Evolutionary conservation across 2,797 vertebrate genomes (phyloP).

Genomic region (Ispidina picta): DNA sequence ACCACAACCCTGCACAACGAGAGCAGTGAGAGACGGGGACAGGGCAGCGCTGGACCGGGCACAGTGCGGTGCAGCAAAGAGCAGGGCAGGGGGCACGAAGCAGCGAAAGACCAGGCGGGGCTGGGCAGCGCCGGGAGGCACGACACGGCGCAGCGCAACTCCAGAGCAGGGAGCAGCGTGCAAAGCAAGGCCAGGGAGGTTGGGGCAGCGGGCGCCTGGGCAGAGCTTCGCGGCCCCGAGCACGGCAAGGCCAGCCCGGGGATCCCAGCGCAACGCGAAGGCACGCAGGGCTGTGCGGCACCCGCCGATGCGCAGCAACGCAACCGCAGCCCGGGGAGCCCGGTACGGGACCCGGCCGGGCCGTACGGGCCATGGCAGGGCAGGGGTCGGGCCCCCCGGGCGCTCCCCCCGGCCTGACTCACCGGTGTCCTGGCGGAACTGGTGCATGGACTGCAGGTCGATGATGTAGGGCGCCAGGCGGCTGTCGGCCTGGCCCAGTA

Average conservation of each 20-base stretch:
- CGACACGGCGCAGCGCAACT: neutral
- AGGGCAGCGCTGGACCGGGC: neutral
- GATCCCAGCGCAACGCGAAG: too few species aligned
- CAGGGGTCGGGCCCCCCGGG: too few species aligned
- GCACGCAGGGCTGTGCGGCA: neutral
- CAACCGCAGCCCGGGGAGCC: neutral
- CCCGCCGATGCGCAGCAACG: neutral
- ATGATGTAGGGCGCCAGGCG: slow-evolving; percentile 91
- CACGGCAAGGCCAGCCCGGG: neutral
- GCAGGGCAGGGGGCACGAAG: neutral
- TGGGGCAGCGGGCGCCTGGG: neutral
- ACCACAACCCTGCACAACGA: neutral
- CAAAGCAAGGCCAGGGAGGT: too few species aligned
- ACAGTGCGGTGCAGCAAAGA: neutral
- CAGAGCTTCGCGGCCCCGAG: neutral
- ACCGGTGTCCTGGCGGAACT: slow-evolving; percentile 95
- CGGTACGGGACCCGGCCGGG: neutral
- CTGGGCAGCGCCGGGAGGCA: neutral
- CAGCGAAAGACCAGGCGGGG: neutral
- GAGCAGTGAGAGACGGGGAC: too few species aligned
- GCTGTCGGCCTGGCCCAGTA: slow-evolving; percentile 91
- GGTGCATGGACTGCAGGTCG: slow-evolving; percentile 93
- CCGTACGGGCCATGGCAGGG: too few species aligned
- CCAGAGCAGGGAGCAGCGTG: neutral
- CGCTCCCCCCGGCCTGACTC: slow-evolving; percentile 51